Conservation (phyloP, 2,113 vertebrate genomes). For the Thamnaconus septentrionalis region DNA sequence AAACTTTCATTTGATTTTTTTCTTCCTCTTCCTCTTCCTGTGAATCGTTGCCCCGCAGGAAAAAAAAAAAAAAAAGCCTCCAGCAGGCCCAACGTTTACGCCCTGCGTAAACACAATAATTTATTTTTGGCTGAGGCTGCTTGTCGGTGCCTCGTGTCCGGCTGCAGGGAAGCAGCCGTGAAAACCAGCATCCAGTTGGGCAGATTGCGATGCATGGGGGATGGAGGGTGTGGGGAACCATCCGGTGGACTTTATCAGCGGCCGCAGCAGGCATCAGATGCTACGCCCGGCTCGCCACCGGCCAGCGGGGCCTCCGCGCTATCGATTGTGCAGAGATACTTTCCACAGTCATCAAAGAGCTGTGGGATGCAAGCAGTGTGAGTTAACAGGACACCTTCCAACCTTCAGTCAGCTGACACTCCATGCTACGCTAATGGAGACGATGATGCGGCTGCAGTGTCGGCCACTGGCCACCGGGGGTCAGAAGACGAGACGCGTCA, state of each 20-base stretch:
- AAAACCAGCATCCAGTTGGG: constrained; percentile 13
- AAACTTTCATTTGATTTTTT: not conserved
- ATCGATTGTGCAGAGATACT: constrained; percentile 72
- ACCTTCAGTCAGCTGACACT: constrained; percentile 52
- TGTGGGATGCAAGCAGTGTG: constrained; percentile 62
- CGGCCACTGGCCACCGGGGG: constrained; percentile 2
- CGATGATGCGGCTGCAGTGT: constrained; percentile 1
- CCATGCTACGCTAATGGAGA: constrained; percentile 25
- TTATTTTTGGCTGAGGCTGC: constrained; percentile 8
- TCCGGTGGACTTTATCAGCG: constrained; percentile 47
- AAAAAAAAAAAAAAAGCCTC: no score
- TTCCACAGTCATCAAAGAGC: constrained; percentile 74
- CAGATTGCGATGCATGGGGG: constrained; percentile 53
- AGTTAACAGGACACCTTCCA: constrained; percentile 69
- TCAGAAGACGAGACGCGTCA: not conserved
- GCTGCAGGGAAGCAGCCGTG: constrained; percentile 2
- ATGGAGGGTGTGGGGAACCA: constrained; percentile 40
- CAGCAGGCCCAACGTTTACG: no score
- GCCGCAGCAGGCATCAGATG: constrained; percentile 52
- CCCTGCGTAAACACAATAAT: constrained; percentile 15
- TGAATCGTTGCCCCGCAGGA: no score
- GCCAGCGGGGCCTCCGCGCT: constrained; percentile 42
- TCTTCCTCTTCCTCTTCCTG: no score
- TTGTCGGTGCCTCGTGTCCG: constrained; percentile 1
- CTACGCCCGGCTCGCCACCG: constrained; percentile 49